Base-by-base conservation (phyloP, 2,888 invertebrate species). In the Pomacea canaliculata region DNA sequence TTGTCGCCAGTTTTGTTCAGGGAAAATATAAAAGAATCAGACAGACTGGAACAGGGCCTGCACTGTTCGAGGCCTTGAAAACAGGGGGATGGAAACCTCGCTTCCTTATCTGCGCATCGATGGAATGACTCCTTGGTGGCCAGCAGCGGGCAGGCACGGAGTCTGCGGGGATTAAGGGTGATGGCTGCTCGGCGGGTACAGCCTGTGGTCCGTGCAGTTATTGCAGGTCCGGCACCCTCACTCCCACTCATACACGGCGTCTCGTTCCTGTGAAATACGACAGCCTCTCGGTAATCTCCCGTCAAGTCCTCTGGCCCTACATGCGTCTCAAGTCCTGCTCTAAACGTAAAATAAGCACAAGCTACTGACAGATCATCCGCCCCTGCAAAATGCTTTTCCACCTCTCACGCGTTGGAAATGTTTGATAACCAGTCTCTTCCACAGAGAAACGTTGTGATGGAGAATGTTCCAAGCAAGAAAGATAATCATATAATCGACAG, bases 341-440 rank as follows among this genome's bases (percentile, higher is more conserved):
- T 19, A 51, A 51, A 59, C 73, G 59, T 67, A 59, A 67, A 67
- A 67, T 68, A 73, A 73, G 67, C 73, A 73, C 73, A 73, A 63
- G 59, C 73, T 46, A 66, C 49, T 66, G 73, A 67, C 73, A 73
- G 37, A 73, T 67, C 59, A 73, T 73, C 73, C 65, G 73, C 59
- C 67, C 59, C 37, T 73, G 67, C 66, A 46, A 56, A 56, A 23
- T 56, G 9, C 59, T 65, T 49, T 63, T 71, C 48, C 63, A 49
- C 63, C 63, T 56, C 73, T 66, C 73, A 73, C 73, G 73, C 59
- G 51, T n/a, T 19, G 23, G 59, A 67, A 67, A 56, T 51, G 73
- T 27, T 67, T 67, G 73, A 73, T 56, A 67, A 67, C 67, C 59
- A 63, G 23, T 27, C 63, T n/a, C 63, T 27, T 63, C 16, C 18